Percentiles rank a stretch among this genome's conserved stretches.
Conservation (phyloP, 2,113 vertebrate genomes). For the Poecile atricapillus region DNA sequence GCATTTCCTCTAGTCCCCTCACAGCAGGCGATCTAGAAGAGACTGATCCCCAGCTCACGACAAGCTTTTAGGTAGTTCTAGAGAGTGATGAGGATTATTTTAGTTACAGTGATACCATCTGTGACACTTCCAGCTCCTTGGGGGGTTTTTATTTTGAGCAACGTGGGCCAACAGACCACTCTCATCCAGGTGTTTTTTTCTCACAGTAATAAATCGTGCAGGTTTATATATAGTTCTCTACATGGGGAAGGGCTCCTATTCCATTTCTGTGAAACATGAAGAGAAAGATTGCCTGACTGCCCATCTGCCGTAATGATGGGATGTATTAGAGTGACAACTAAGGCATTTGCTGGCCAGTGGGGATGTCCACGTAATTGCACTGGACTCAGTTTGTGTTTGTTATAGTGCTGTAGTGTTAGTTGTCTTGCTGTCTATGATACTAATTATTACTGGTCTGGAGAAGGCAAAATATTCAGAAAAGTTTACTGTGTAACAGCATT, state of each 20-base stretch:
- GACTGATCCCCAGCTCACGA: rapidly evolving
- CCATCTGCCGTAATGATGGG: background rate
- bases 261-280: rapidly evolving
- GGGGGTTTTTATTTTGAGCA: background rate
- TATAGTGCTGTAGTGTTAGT: background rate
- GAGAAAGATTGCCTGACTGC: background rate
- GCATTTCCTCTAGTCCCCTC: background rate
- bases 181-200: background rate
- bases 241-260: background rate
- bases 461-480: background rate
- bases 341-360: background rate
- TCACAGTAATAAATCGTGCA: background rate
- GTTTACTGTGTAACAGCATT: background rate
- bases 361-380: background rate
- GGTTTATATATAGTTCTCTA: background rate
- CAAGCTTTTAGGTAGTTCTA: background rate
- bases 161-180: background rate
- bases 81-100: background rate
- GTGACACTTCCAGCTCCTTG: background rate
- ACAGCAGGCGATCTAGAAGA: no score
- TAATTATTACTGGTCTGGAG: background rate
- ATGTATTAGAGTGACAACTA: background rate
- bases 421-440: background rate
- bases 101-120: background rate
- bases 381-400: background rate